phyloP scores from a whole-genome alignment of 2,113 vertebrate species.

The Catharus fuscescens region DNA sequence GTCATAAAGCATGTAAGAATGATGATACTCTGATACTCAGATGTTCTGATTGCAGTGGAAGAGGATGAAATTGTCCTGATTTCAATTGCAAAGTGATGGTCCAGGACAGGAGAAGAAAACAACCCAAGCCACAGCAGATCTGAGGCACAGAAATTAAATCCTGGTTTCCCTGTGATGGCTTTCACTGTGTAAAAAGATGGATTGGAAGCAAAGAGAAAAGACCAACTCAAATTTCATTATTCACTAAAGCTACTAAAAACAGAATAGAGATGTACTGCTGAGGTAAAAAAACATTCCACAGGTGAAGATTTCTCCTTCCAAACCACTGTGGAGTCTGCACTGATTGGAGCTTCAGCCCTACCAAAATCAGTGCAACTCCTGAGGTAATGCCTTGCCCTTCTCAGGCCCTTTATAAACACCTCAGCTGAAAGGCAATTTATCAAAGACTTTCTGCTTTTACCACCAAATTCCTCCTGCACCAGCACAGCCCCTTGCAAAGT shows the following conservation, averaged over 20 bases:
- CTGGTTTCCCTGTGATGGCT: neutral
- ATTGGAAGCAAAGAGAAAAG: neutral
- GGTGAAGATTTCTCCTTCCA: neutral
- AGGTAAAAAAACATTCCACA: neutral
- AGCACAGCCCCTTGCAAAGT: neutral
- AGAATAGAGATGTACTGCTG: neutral
- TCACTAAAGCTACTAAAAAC: neutral
- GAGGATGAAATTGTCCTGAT: neutral
- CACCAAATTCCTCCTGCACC: neutral
- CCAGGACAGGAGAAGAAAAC: neutral
- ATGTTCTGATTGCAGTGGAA: neutral
- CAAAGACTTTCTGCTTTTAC: neutral
- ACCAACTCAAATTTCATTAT: neutral
- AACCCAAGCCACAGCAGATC: neutral
- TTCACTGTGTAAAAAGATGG: neutral
- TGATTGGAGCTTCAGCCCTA: neutral
- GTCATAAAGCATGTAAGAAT: neutral
- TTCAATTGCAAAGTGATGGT: neutral
- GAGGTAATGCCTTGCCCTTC: neutral
- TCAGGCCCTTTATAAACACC: neutral
- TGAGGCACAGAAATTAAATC: neutral
- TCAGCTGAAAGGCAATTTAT: neutral
- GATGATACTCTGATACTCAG: rapidly evolving
- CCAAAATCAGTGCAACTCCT: neutral
- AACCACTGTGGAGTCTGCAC: neutral